A percentile compares a stretch with the other conserved stretches of the same genome.
Conservation (phyloP, 2,797 vertebrate species). For the Chrysocyon brachyurus region DNA sequence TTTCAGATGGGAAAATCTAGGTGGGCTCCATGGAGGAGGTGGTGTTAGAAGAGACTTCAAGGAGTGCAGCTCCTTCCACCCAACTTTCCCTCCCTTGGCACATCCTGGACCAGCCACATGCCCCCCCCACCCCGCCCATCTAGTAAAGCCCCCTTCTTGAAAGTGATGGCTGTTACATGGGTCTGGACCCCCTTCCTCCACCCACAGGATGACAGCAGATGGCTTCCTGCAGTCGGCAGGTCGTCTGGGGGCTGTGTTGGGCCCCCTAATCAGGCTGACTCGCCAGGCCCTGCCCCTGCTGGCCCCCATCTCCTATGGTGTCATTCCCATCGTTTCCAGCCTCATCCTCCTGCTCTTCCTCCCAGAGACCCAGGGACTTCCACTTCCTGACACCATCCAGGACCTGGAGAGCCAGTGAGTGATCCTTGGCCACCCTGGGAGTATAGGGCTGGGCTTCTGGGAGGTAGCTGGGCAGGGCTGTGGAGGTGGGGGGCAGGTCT, state of each 20-base stretch:
- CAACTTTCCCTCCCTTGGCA: not conserved
- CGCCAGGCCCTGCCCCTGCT: not conserved
- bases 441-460: not conserved
- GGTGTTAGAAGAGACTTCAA: not conserved
- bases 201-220: not conserved
- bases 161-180: not conserved
- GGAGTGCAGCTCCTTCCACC: not conserved
- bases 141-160: too few relatives aligned
- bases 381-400: conserved; percentile 51
- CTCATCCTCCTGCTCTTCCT: not conserved
- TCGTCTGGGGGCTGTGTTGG: not conserved
- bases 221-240: not conserved
- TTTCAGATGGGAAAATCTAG: not conserved
- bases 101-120: not conserved
- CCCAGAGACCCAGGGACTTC: conserved; percentile 6
- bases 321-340: not conserved
- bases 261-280: conserved; percentile 35
- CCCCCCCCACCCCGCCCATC: not conserved
- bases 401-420: conserved; percentile 70
- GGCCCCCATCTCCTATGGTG: not conserved
- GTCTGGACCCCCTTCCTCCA: not conserved
- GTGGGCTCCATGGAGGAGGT: not conserved
- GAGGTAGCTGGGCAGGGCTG: not conserved
- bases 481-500: not conserved
- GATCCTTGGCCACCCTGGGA: not conserved